Base-by-base conservation (phyloP, 2,797 vertebrate species). In the Clarias platycephalus region DNA sequence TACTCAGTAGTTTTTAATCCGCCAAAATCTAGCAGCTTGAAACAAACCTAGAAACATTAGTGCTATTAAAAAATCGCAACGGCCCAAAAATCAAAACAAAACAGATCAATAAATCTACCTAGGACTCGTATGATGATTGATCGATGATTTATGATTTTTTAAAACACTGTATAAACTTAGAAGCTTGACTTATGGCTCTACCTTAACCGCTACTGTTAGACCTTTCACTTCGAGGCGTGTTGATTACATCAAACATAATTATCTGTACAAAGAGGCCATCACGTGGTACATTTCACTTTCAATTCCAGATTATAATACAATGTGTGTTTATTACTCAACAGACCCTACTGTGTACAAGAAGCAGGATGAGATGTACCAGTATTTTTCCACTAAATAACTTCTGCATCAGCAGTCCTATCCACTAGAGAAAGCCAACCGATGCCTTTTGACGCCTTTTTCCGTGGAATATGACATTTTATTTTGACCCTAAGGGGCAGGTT, bases 401-500 rank as follows among this genome's bases (percentile, higher is more conserved):
- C 28, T 58, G 44, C 84, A 26, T 63, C 76, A 81, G 82, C 84
- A 76, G 53, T 83, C 37, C 44, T 62, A 83, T 81, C 83, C 37
- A 40, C 79, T 55, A 84, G 70, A 63, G 80, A 78, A 1, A 71
- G 37, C 18, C 6, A 34, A 28, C 31, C 18, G 70, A 71, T 49
- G 44, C 44, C 44, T 49, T 84, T 85, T 88, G 88, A 82, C 89
- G 6, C 9, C 12, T 70, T 40, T 40, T 40, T 40, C 93, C 91
- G 88, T 89, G 86, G 34, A 71, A 92, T 90, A 81, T 95, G 94
- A 94, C 94, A 95, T 95, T 95, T 89, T 93, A 92, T 94, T 94
- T 93, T 90, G 88, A 91, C 93, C 91, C 93, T 90, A 85, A 87
- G 90, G 89, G 89, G 91, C 90, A 90, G 91, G 88, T 84, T 88